These are phyloP conservation scores for Ptychadena robeensis DNA, from an alignment of 2,797 vertebrate genomes.

Conservation along the genomic window DNA sequence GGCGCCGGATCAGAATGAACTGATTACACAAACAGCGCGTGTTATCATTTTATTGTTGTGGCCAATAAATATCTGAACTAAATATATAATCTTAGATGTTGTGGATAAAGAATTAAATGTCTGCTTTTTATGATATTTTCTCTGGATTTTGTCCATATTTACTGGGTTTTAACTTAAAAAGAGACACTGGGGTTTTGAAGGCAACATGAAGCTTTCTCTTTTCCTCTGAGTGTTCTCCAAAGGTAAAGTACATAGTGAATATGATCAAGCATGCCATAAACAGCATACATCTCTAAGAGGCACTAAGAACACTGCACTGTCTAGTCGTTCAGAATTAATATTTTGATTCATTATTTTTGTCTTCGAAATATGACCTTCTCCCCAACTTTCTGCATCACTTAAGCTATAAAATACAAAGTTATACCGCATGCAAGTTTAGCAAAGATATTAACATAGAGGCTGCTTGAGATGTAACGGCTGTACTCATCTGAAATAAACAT, in stretches of 20 bases:
- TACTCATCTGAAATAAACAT: not conserved
- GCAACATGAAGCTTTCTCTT: not conserved
- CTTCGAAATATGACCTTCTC: not conserved
- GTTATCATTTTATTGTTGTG: not conserved
- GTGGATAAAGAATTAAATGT: not conserved
- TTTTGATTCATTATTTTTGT: not conserved
- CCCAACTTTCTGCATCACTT: not conserved
- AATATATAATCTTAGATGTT: not conserved
- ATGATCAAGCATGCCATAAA: slow-evolving; percentile 16
- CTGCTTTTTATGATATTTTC: slow-evolving; percentile 9
- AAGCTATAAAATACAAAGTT: not conserved
- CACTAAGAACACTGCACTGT: not conserved
- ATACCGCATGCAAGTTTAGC: not conserved
- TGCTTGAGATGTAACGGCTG: not conserved
- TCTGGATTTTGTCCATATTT: slow-evolving; percentile 10
- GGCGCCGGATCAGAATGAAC: not conserved
- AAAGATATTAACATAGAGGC: not conserved
- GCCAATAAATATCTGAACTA: not conserved
- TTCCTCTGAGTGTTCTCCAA: slow-evolving; percentile 12
- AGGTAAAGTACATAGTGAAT: slow-evolving; percentile 18
- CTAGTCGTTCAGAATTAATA: slow-evolving; percentile 1
- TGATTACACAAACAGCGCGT: slow-evolving; percentile 20
- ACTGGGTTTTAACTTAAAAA: slow-evolving; percentile 14
- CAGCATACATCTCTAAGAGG: not conserved
- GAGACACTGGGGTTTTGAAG: not conserved